Percentiles rank a stretch among this genome's conserved stretches.
phyloP scores from a whole-genome alignment of 2,888 invertebrate genomes.

The Meteorus cinctellus region DNA sequence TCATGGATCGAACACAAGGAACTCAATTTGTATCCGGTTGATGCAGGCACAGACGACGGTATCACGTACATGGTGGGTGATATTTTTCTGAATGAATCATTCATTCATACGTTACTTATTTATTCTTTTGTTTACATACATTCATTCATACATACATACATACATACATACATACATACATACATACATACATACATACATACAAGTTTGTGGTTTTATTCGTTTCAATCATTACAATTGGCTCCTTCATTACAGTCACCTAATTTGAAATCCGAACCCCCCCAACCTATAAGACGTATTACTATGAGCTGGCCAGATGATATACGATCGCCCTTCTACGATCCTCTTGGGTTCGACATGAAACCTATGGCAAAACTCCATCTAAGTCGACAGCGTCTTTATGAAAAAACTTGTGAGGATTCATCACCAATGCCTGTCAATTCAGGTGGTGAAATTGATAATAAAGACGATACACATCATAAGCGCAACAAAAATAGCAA shows the following conservation, averaged over 20 bases:
- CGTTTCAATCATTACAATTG: neutral
- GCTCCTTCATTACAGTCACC: constrained; percentile 78
- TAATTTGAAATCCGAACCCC: constrained; percentile 84
- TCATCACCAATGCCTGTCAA: constrained; percentile 74
- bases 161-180: too few relatives aligned
- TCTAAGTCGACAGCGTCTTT: constrained; percentile 83
- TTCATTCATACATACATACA: too few relatives aligned
- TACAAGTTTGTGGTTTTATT: constrained; percentile 31
- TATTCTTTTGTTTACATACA: too few relatives aligned
- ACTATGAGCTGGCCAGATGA: constrained; percentile 94
- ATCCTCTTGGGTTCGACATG: constrained; percentile 80
- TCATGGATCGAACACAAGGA: constrained; percentile 90
- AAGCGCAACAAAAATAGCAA: constrained; percentile 73
- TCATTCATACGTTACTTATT: too few relatives aligned
- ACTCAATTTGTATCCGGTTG: constrained; percentile 93
- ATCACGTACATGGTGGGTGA: constrained; percentile 87
- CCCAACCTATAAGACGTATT: constrained; percentile 90
- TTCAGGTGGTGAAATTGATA: constrained; percentile 74
- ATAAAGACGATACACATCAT: constrained; percentile 80
- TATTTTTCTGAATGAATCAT: constrained; percentile 4
- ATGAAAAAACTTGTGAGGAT: constrained; percentile 84
- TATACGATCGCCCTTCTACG: constrained; percentile 93
- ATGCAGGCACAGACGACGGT: constrained; percentile 96
- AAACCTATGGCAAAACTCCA: constrained; percentile 89
- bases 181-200: too few relatives aligned